phyloP scores from a whole-genome alignment of 2,113 vertebrate species.

The Tachysurus fulvidraco region DNA sequence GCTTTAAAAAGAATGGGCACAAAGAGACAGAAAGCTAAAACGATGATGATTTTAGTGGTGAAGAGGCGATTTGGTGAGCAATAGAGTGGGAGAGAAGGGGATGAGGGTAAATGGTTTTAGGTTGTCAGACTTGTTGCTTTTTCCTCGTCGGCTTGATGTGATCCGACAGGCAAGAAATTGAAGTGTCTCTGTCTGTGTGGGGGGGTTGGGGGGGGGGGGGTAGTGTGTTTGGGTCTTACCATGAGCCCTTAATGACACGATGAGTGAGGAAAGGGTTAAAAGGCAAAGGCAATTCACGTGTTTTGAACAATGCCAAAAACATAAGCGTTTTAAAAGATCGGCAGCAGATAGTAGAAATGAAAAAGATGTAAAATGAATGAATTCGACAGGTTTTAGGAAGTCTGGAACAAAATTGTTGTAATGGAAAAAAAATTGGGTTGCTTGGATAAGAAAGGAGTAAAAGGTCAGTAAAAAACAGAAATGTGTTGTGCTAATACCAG shows the following conservation, averaged over 20 bases:
- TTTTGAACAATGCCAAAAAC: not conserved
- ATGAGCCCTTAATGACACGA: not conserved
- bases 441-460: not conserved
- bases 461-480: not conserved
- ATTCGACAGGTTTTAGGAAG: not conserved
- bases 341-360: not conserved
- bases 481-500: not conserved
- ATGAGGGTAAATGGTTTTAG: slow-evolving; percentile 39
- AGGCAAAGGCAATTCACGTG: not conserved
- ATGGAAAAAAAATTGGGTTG: slow-evolving; percentile 3
- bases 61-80: not conserved
- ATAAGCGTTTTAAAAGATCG: not conserved
- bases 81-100: not conserved
- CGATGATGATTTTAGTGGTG: slow-evolving; percentile 11
- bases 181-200: slow-evolving; percentile 41
- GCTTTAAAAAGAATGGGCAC: not conserved
- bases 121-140: slow-evolving; percentile 53
- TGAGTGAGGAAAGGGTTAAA: slow-evolving; percentile 36
- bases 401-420: not conserved
- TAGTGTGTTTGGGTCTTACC: not conserved
- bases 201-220: not conserved
- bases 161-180: slow-evolving; percentile 57
- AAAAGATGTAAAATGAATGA: not conserved
- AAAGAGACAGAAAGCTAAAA: slow-evolving; percentile 6
- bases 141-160: slow-evolving; percentile 47